Evolutionary conservation across 2,113 vertebrate genomes (phyloP), one percentile per base, ranked within the genome.

Genomic region (Rhabdornis inornatus): DNA sequence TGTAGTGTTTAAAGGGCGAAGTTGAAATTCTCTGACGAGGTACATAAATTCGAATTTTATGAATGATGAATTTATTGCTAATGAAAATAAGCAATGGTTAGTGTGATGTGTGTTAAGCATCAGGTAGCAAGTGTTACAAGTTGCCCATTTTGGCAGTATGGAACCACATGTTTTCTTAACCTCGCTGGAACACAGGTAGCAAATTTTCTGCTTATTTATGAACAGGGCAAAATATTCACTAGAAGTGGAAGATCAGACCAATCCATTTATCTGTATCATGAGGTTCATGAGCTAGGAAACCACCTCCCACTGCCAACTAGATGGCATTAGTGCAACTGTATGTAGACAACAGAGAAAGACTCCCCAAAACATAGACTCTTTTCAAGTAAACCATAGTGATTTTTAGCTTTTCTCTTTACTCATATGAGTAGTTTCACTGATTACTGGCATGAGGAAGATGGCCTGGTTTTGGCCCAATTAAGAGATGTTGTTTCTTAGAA

Each of bases 401-500:
- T 83, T 59, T 53, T 57, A 86, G 55, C 35, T 88, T 70, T 90
- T 92, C 76, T 79, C 57, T 83, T 57, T 79, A 70, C 59, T 90
- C 33, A 9, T 61, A 18, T 31, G 42, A 74, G 39, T 87, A 87
- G 35, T 78, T 93, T 85, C 61, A 77, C 53, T 83, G 82, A 86
- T 88, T 90, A 47, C 33, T 90, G 92, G 66, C 71, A 81, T 61
- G 69, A 78, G 11, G 57, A 56, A 87, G 56, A 78, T 55, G 72
- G 40, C 39, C 69, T 88, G 68, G 63, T 55, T 92, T 96, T 96
- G 90, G 92, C 89, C 89, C 80, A 91, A 10, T 89, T 95, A 88
- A 52, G 50, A 83, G 50, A 94, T 60, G 72, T 49, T 84, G 60
- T 89, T 96, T 93, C 85, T 95, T 93, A 89, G 93, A 82, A 92